Evolutionary conservation across 2,888 invertebrate species (phyloP).

Genomic region (Lasioglossum morio): DNA sequence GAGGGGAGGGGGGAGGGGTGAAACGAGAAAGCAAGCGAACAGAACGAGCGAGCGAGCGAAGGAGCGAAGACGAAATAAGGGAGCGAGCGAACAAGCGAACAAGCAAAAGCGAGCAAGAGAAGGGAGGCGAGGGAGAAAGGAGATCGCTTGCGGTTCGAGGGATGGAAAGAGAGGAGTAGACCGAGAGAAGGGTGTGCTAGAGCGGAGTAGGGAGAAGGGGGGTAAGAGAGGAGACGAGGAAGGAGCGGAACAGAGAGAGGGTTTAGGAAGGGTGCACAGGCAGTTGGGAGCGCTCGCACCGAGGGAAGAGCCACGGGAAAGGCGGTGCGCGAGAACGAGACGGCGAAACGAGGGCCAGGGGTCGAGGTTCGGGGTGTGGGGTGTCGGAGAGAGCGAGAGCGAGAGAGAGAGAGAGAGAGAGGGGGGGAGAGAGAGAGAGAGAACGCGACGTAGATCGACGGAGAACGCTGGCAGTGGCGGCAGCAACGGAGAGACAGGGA

Average conservation of each 20-base stretch:
- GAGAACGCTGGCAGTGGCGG: slow-evolving; percentile 10
- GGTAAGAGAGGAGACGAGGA: slow-evolving; percentile 44
- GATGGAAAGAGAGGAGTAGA: slow-evolving; percentile 34
- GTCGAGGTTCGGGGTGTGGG: slow-evolving; percentile 60
- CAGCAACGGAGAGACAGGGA: slow-evolving; percentile 21
- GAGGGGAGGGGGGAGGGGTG: neutral
- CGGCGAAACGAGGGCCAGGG: slow-evolving; percentile 45
- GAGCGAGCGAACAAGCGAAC: slow-evolving; percentile 2
- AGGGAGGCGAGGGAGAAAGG: slow-evolving; percentile 37
- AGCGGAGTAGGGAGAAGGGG: slow-evolving; percentile 36
- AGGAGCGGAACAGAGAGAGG: slow-evolving; percentile 47
- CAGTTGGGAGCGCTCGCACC: slow-evolving; percentile 32
- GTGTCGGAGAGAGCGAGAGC: slow-evolving; percentile 58
- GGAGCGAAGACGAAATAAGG: slow-evolving; percentile 51
- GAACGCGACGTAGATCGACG: slow-evolving; percentile 42
- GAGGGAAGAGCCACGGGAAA: slow-evolving; percentile 51
- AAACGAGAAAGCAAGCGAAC: slow-evolving; percentile 45
- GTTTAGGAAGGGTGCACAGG: slow-evolving; percentile 55
- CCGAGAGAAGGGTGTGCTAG: slow-evolving; percentile 54
- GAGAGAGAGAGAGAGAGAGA: slow-evolving; percentile 59
- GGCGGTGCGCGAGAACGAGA: slow-evolving; percentile 39
- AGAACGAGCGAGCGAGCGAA: slow-evolving; percentile 50
- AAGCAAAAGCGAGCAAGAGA: slow-evolving; percentile 36
- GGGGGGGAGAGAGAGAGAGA: slow-evolving; percentile 61
- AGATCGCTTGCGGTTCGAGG: neutral